Evolutionary conservation across 2,113 vertebrate species (phyloP).

Genomic region (Caloenas nicobarica): DNA sequence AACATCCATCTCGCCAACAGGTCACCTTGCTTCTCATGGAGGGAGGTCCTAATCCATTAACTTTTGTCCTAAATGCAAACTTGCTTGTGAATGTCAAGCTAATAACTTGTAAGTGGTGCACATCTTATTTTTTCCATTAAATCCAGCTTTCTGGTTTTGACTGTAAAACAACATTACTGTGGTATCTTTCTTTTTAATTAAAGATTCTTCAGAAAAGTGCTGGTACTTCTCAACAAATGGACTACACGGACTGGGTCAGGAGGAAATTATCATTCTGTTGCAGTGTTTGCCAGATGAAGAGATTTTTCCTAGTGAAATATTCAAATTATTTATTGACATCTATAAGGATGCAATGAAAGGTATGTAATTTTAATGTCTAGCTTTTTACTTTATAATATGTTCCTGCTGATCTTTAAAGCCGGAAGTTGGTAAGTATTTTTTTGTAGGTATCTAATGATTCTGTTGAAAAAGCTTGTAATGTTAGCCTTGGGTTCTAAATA

Average conservation of each 20-base stretch:
- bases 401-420: background rate
- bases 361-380: slow-evolving; percentile 58
- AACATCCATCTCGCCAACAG: slow-evolving; percentile 82
- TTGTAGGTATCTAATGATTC: background rate
- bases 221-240: slow-evolving; percentile 95
- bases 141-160: background rate
- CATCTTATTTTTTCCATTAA: background rate
- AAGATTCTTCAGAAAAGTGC: slow-evolving; percentile 86
- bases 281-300: slow-evolving; percentile 86
- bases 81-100: slow-evolving; percentile 91
- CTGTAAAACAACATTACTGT: background rate
- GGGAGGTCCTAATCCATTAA: slow-evolving; percentile 80
- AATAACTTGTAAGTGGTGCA: slow-evolving; percentile 81
- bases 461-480: background rate
- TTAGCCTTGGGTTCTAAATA: background rate
- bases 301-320: slow-evolving; percentile 86
- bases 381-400: background rate
- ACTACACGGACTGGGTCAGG: slow-evolving; percentile 90
- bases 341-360: slow-evolving; percentile 93
- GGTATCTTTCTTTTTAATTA: slow-evolving; percentile 33
- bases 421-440: background rate
- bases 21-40: slow-evolving; percentile 82
- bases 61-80: slow-evolving; percentile 93
- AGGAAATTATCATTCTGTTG: slow-evolving; percentile 89
- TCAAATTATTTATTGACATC: slow-evolving; percentile 85